Base-by-base conservation (phyloP, 1,140 invertebrate species). In the Drosophila lacteicornis region DNA sequence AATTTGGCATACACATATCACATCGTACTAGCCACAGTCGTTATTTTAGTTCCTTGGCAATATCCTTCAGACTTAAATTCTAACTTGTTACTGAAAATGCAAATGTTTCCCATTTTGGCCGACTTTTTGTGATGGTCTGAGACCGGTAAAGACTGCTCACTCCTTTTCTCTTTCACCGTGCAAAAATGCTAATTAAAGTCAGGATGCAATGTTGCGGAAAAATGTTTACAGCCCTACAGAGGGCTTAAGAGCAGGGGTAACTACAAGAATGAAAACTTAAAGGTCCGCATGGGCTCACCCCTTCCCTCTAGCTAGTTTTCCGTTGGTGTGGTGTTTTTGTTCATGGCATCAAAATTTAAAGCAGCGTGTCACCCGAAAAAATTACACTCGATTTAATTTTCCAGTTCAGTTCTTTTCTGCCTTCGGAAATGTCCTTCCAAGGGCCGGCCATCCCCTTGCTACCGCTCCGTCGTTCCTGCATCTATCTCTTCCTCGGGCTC, bases 311-410 rank as follows among this genome's bases (percentile, higher is more conserved):
- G 56, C 68, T 50, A 51, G 43, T 40, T 57, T 15, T 30, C 47
- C 33, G 17, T 49, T 79, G 75, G 43, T 55, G 15, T 30, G 25
- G 12, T 62, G 76, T 70, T 73, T 70, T 85, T 73, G 70, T 90
- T 79, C 67, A 61, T 65, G 77, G 67, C 68, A 58, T 79, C 27
- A 67, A 76, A 70, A 56, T 77, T 88, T 88, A 88, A 88, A 82
- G 81, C 67, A 76, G 66, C 81, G 75, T 80, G 73, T 82, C 63
- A 73, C 67, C 68, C 53, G 36, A 87, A 90, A 88, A 91, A 91
- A 91, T 87, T 82, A 73, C 82, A 91, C 78, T 91, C 82, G 79
- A 91, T 91, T 91, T 91, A 91, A 91, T 91, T 91, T 91, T 91
- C 82, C 85, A 88, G 85, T 88, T 83, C 85, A 90, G 85, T 90